Conservation (phyloP, 2,113 vertebrate genomes). For the Tichodroma muraria region DNA sequence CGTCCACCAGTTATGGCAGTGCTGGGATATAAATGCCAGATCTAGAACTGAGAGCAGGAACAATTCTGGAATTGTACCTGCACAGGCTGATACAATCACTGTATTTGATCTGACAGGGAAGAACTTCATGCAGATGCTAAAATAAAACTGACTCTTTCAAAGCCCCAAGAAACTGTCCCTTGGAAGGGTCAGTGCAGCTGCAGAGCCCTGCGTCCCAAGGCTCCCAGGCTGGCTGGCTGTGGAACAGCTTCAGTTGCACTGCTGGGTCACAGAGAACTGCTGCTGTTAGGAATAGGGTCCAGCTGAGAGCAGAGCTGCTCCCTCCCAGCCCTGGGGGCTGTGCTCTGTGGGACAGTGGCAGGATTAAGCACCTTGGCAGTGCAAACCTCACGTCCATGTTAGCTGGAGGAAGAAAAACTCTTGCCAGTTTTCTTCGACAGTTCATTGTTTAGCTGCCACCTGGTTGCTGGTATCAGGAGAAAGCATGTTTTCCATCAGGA, state of each 20-base stretch:
- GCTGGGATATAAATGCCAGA: not conserved
- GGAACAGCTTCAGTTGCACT: not conserved
- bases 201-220: not conserved
- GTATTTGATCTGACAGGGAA: not conserved
- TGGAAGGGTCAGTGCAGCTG: not conserved
- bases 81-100: not conserved
- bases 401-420: not conserved
- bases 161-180: not conserved
- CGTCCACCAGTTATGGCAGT: not conserved
- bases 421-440: not conserved
- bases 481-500: not conserved
- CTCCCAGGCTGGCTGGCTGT: not conserved
- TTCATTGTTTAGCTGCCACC: not conserved
- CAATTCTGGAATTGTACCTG: not conserved
- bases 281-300: not conserved
- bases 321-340: not conserved
- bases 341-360: not conserved
- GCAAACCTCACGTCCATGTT: not conserved
- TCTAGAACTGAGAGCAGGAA: not conserved
- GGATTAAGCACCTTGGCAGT: not conserved
- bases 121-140: not conserved
- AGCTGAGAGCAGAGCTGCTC: not conserved
- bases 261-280: rapidly evolving
- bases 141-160: not conserved
- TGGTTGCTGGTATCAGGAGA: not conserved